These are phyloP conservation scores for Rhyacophila brunnea DNA, from an alignment of 1,140 invertebrate genomes.

Conservation along the genomic window DNA sequence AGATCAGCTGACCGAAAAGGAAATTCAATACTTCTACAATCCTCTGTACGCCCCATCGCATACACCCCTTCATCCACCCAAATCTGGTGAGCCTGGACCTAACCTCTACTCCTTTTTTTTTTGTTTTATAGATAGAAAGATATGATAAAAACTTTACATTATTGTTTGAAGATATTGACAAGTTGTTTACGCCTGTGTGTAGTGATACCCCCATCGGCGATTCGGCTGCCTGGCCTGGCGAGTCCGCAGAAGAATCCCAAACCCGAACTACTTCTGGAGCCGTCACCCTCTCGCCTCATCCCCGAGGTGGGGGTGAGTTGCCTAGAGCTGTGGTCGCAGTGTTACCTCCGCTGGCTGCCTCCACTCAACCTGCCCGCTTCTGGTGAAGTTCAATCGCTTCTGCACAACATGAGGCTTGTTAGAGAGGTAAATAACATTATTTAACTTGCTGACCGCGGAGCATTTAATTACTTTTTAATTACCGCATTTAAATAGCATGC, in stretches of 20 bases:
- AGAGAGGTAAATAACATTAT: constrained; percentile 39
- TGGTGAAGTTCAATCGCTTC: constrained; percentile 53
- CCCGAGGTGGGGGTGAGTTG: constrained; percentile 57
- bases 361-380: constrained; percentile 78
- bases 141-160: too few species aligned
- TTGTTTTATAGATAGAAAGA: too few species aligned
- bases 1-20: constrained; percentile 76
- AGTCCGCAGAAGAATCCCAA: constrained; percentile 19
- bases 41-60: constrained; percentile 58
- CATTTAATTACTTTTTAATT: too few species aligned
- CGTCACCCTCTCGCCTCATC: constrained; percentile 42
- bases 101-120: neutral
- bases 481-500: too few species aligned
- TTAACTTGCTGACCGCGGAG: too few species aligned
- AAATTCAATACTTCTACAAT: constrained; percentile 76
- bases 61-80: constrained; percentile 32
- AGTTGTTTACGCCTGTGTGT: constrained; percentile 8
- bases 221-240: constrained; percentile 30
- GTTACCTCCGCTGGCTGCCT: constrained; percentile 85
- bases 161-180: too few species aligned
- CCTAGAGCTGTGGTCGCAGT: constrained; percentile 83
- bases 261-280: constrained; percentile 10
- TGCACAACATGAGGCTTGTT: constrained; percentile 39
- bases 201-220: constrained; percentile 28
- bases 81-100: constrained; percentile 41